Percentiles rank a stretch among this genome's conserved stretches.
These are phyloP conservation scores for Blomia tropicalis DNA, from an alignment of 2,888 invertebrate species.

Conservation along the genomic window DNA sequence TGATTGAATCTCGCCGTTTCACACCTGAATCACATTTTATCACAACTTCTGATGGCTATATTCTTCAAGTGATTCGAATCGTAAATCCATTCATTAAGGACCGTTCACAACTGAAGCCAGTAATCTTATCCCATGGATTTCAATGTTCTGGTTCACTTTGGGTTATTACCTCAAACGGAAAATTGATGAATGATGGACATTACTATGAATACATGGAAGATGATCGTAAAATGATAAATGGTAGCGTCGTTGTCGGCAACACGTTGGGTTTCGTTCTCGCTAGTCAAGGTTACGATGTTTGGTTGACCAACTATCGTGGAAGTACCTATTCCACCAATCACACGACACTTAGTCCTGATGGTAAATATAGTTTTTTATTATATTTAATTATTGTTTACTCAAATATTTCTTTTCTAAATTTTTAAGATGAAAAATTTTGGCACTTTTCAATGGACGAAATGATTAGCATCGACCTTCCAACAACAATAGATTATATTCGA, in stretches of 20 bases:
- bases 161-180: conserved; percentile 43
- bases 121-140: conserved; percentile 63
- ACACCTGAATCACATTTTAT: conserved; percentile 19
- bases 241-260: conserved; percentile 3
- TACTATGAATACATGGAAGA: conserved; percentile 9
- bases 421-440: not conserved
- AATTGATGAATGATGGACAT: not conserved
- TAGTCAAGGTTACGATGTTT: conserved; percentile 25
- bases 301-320: conserved; percentile 25
- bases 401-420: not conserved
- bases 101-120: conserved; percentile 24
- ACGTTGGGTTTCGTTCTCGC: conserved; percentile 20
- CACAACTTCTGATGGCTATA: conserved; percentile 38
- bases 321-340: conserved; percentile 22
- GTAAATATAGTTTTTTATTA: not conserved
- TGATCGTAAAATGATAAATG: not conserved
- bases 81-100: conserved; percentile 36
- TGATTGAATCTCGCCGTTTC: conserved; percentile 25
- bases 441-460: conserved; percentile 17
- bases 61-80: conserved; percentile 41
- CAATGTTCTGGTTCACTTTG: conserved; percentile 61
- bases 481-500: conserved; percentile 3
- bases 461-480: conserved; percentile 12
- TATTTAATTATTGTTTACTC: not conserved
- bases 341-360: not conserved